These are phyloP conservation scores for Drosophila longiperda DNA, from an alignment of 2,888 invertebrate genomes.

Conservation along the genomic window DNA sequence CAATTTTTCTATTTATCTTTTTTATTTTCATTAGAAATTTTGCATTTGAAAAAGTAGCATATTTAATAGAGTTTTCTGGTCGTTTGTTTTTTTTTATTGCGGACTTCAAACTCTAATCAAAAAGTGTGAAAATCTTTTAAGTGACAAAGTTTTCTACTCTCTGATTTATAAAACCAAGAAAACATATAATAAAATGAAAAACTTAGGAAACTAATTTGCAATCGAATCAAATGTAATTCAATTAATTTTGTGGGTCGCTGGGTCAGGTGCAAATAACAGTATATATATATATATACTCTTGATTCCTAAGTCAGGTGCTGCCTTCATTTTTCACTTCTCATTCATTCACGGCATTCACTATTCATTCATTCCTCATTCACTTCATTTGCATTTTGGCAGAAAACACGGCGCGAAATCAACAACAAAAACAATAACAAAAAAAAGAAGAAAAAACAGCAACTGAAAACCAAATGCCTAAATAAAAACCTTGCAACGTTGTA, in stretches of 20 bases:
- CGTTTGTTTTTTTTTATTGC: not conserved
- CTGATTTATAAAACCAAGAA: not conserved
- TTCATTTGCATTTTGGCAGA: constrained; percentile 69
- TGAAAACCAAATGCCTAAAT: constrained; percentile 40
- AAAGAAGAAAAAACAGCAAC: constrained; percentile 32
- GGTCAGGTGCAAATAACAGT: constrained; percentile 48
- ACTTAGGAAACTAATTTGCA: constrained; percentile 33
- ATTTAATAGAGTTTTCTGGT: too few species aligned
- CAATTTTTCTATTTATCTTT: too few species aligned
- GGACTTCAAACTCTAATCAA: not conserved
- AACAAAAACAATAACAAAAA: constrained; percentile 31
- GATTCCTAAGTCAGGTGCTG: constrained; percentile 52
- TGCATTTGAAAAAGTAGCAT: too few species aligned
- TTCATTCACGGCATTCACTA: constrained; percentile 28
- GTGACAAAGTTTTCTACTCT: not conserved
- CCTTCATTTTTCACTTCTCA: constrained; percentile 65
- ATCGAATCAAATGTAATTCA: constrained; percentile 68
- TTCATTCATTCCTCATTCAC: constrained; percentile 49
- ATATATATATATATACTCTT: not conserved
- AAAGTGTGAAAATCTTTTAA: not conserved
- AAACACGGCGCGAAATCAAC: constrained; percentile 47
- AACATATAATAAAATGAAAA: constrained; percentile 11
- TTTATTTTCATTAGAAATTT: too few species aligned
- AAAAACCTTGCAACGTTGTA: constrained; percentile 60
- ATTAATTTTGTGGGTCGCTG: constrained; percentile 74